Base-by-base conservation (phyloP, 2,113 vertebrate species). In the Phaetusa simplex region DNA sequence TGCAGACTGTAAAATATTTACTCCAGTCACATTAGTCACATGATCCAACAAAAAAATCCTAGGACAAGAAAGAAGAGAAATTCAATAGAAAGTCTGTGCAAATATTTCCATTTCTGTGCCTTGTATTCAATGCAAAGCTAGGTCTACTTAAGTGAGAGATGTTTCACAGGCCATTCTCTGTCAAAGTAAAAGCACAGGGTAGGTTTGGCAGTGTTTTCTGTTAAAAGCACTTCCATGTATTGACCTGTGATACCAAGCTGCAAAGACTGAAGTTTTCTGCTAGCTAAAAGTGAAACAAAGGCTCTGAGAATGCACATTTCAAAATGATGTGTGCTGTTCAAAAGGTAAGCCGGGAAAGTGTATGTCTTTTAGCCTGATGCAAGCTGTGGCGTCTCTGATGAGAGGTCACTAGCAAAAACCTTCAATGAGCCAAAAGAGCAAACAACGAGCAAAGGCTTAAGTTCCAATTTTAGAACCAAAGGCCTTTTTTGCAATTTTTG, bases 261-360 rank as follows among this genome's bases (percentile, higher is more conserved):
- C 91, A 93, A 47, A 82, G 55, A 53, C 19, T 24, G 23, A 71
- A 40, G 36, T 27, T 53, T 90, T 74, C 66, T 74, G 47, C 53
- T 20, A 55, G n/a, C 47, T 67, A 27, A 20, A 77, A 86, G 71
- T 2, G 1, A 94, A 93, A 84, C 24, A 66, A 92, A 62, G 40
- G 69, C 65, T 56, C 71, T 45, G 38, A 78, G 23, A 78, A 73
- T 0, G 26, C 58, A 26, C 1, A 0, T 49, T 59, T 88, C 66
- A 34, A 65, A 88, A 18, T 2, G 24, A 59, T 0, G 0, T 27
- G 64, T 45, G 5, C 61, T 40, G 43, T 20, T 73, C 65, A 58
- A n/a, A 38, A 76, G n/a, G 29, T 18, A 79, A 62, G 30, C 13
- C 42, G 15, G 12, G 72, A 64, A 76, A 11, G 5, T 4, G 4